phyloP scores from a whole-genome alignment of 2,888 invertebrate genomes.

The Caenorhabditis afra region DNA sequence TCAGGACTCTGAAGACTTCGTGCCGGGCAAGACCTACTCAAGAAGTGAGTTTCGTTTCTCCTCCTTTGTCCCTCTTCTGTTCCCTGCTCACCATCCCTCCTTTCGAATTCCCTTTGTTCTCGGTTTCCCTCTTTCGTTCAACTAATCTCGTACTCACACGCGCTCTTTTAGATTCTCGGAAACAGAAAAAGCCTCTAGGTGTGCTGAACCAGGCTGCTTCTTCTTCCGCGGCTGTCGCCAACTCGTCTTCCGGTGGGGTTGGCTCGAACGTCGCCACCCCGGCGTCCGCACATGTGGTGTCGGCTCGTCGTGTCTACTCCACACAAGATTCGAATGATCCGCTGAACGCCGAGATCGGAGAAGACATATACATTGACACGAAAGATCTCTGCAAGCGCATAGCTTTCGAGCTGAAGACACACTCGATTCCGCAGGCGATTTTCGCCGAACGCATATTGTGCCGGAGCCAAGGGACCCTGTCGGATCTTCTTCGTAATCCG shows the following conservation, averaged over 20 bases:
- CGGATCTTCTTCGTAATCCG: conserved; percentile 80
- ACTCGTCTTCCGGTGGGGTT: background rate
- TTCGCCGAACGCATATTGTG: conserved; percentile 79
- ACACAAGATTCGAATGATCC: conserved; percentile 76
- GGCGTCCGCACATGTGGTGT: conserved; percentile 10
- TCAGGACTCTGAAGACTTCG: conserved; percentile 6
- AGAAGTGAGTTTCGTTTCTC: conserved; percentile 25
- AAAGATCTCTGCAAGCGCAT: conserved; percentile 78
- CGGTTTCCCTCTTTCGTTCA: conserved; percentile 18
- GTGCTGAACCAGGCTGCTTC: conserved; percentile 35
- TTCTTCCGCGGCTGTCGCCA: background rate
- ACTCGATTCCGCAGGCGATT: conserved; percentile 97
- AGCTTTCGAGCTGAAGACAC: conserved; percentile 84
- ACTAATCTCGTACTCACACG: conserved; percentile 48
- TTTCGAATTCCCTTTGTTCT: background rate
- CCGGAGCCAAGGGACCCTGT: conserved; percentile 80
- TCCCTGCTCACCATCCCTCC: conserved; percentile 19
- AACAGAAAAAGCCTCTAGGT: conserved; percentile 56
- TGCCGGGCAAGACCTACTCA: conserved; percentile 23
- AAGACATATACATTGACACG: conserved; percentile 80
- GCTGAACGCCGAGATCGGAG: conserved; percentile 79
- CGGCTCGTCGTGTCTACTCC: conserved; percentile 67
- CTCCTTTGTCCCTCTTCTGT: conserved; percentile 12
- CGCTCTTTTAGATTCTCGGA: conserved; percentile 50
- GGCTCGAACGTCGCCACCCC: conserved; percentile 24